Evolutionary conservation across 1,140 invertebrate genomes (phyloP).

Genomic region (Drosophila bifasciata): DNA sequence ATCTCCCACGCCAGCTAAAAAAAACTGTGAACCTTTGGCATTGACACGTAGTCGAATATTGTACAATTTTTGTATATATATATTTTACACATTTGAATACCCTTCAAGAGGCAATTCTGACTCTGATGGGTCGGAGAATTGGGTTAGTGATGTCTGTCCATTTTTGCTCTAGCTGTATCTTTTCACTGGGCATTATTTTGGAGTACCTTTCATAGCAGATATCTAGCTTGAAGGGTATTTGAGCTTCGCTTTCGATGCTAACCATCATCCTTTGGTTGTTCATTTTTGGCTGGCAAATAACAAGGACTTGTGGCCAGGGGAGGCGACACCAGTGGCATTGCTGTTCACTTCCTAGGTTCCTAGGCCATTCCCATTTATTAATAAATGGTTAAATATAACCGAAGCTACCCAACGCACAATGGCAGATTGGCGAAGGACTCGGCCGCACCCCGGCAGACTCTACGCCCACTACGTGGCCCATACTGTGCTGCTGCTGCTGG

Average conservation of each 20-base stretch:
- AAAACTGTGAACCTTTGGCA: constrained; percentile 64
- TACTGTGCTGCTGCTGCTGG: neutral
- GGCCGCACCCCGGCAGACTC: constrained; percentile 6
- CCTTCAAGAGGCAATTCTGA: too few relatives aligned
- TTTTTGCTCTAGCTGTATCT: too few relatives aligned
- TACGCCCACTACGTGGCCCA: constrained; percentile 1
- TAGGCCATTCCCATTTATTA: constrained; percentile 36
- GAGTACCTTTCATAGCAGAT: too few relatives aligned
- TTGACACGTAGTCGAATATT: constrained; percentile 48
- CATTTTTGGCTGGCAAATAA: constrained; percentile 44
- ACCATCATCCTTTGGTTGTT: constrained; percentile 6
- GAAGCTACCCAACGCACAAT: constrained; percentile 34
- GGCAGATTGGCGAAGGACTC: constrained; percentile 34
- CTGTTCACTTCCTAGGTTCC: constrained; percentile 31
- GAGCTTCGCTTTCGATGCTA: neutral
- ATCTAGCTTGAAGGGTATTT: neutral
- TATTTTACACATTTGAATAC: constrained; percentile 1
- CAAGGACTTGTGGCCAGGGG: constrained; percentile 45
- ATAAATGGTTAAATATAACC: constrained; percentile 62
- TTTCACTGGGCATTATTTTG: too few relatives aligned
- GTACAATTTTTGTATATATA: constrained; percentile 6
- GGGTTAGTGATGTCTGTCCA: too few relatives aligned
- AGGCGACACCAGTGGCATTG: constrained; percentile 28
- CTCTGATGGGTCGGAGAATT: too few relatives aligned
- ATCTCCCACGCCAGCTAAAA: constrained; percentile 26